These are phyloP conservation scores for Halcyon chelicuti DNA, from an alignment of 2,797 vertebrate genomes.

Conservation along the genomic window DNA sequence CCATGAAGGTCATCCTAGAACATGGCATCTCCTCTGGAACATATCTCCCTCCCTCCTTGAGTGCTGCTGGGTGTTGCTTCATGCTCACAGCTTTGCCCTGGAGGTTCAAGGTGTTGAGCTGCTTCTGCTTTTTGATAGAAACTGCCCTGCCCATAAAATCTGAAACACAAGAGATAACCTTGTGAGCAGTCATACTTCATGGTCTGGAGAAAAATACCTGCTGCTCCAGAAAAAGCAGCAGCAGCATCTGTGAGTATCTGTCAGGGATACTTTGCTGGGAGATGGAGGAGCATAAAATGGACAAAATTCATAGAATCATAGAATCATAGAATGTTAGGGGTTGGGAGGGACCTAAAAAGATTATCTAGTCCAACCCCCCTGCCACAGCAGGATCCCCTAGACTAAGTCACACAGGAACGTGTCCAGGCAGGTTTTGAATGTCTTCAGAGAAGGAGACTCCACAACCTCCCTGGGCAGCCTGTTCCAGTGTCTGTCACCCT, in stretches of 20 bases:
- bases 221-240: constrained; percentile 59
- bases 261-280: not conserved
- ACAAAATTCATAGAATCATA: not conserved
- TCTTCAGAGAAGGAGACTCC: too few species aligned
- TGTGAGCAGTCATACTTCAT: constrained; percentile 40
- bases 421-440: too few species aligned
- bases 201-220: constrained; percentile 15
- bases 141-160: constrained; percentile 14
- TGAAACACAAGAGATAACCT: not conserved
- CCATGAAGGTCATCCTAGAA: not conserved
- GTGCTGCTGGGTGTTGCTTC: not conserved
- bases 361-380: too few species aligned
- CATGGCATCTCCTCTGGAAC: not conserved
- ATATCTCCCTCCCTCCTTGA: not conserved
- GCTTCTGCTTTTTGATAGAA: not conserved
- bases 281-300: not conserved
- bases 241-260: constrained; percentile 50
- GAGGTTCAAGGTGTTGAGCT: not conserved
- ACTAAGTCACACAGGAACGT: too few species aligned
- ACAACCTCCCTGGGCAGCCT: too few species aligned
- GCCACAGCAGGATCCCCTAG: too few species aligned
- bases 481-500: too few species aligned
- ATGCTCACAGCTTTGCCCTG: constrained; percentile 29
- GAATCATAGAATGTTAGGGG: too few species aligned
- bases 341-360: too few species aligned